Evolutionary conservation across 2,797 vertebrate genomes (phyloP), one percentile per base, ranked within the genome.

Genomic region (Oryzias dopingdopingensis): DNA sequence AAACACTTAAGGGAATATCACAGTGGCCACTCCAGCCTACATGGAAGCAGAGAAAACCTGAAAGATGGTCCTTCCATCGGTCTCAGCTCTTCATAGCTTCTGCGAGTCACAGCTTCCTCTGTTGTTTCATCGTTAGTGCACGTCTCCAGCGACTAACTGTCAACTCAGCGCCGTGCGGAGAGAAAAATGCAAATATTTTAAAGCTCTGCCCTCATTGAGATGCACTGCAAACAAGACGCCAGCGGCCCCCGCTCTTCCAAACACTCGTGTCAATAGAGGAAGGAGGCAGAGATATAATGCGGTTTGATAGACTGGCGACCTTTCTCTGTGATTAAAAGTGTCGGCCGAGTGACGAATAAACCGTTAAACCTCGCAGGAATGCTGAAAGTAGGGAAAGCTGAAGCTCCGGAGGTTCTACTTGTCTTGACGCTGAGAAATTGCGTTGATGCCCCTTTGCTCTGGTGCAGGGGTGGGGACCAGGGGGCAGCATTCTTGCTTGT

Each of bases 321-420:
- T 90, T 90, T 90, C 54, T 64, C 56, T 62, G 67, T 78, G 81
- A 89, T 90, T 83, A 71, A 56, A 71, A 49, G 60, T 72, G 85
- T 87, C 87, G 74, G 70, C 70, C 65, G 69, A 72, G 87, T 89
- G 90, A 90, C 81, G 84, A 88, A 91, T 89, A 88, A 84, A 82
- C 78, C 56, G 69, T 83, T 87, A 84, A 83, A 60, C 77, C 75
- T 49, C 56, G 61, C 61, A 49, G 74, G 71, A 86, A 64, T 44
- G 86, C 85, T 90, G 89, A 90, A 65, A 47, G 57, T 59, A 70
- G 78, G 81, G 74, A 81, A 81, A 80, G 74, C 52, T 26, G 42
- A 52, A 26, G 47, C 47, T 44, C 42, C 23, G 6, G 47, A 61
- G 59, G 64, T 72, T 47, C 48, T 44, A 54, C 26, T 67, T 6